Base-by-base conservation (phyloP, 1,140 invertebrate genomes). In the Manduca sexta region DNA sequence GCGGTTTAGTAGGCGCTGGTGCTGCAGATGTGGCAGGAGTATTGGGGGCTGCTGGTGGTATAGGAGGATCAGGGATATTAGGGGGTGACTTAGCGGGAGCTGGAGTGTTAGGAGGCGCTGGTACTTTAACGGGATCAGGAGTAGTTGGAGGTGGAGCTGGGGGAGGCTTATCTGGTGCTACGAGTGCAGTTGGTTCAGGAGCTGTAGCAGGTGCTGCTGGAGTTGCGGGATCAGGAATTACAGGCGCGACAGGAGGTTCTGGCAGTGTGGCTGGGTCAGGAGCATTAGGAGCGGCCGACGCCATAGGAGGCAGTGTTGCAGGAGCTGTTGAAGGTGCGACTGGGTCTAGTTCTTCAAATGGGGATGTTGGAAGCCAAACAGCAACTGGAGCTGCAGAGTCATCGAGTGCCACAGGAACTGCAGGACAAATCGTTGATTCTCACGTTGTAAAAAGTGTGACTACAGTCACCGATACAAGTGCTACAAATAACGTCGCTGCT, bases 241-340 rank as follows among this genome's bases (percentile, higher is more conserved):
- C 41, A 14, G 45, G 3, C 4, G 7, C 13, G 6, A 3, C 29
- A 30, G 11, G 10, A 13, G 3, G 49, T 33, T 15, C 46, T 54
- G 34, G 37, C n/a, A 37, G 35, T 34, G n/a, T n/a, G n/a, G n/a
- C n/a, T n/a, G n/a, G n/a, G n/a, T n/a, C n/a, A n/a, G n/a, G 41
- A 2, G 18, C 49, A 13, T 46, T 35, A 17, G 55, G 49, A 7
- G 54, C 42, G 13, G 46, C 44, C 14, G 54, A 49, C 31, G 53
- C 37, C 13, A 30, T 40, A 17, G 45, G 18, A 26, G 21, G n/a
- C n/a, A 26, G 21, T 26, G 8, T 26, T 21, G 21, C 21, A 26
- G 21, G 21, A 26, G 21, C 21, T 26, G 21, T 26, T 26, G 21
- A 8, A n/a, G n/a, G n/a, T n/a, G n/a, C n/a, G n/a, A n/a, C n/a